Evolutionary conservation across 2,113 vertebrate species (phyloP), one percentile per base, ranked within the genome.

Genomic region (Cathartes aura): DNA sequence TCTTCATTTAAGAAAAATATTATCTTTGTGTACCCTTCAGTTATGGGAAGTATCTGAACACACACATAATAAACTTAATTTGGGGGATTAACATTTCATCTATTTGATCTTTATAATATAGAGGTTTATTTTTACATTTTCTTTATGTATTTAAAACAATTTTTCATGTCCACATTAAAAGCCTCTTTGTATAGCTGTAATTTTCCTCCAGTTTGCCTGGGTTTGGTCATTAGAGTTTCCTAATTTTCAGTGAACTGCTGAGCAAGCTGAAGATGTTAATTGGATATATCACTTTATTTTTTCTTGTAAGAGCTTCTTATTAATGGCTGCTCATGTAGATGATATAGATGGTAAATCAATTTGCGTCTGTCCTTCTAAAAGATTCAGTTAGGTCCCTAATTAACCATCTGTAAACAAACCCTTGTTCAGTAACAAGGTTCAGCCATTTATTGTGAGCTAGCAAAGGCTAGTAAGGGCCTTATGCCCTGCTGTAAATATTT

Each of bases 221-320:
- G 70, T 82, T 96, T 78, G 32, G 62, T 94, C 86, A 88, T 95
- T 59, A 79, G 82, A 91, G 6, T 89, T 96, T 92, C 63, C 74
- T 95, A 93, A 93, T 89, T 80, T 96, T 94, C 95, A 93, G 73
- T 58, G 75, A 97, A 96, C 45, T 97, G 96, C 97, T 98, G 97
- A 98, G 94, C 87, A 96, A 97, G 94, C 90, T 95, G 73, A 89
- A 92, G 80, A 90, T 68, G 94, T 95, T 98, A 98, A 97, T 94
- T 97, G 89, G 87, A 95, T 96, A 76, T 87, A 97, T 87, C 80
- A 68, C 75, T 94, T 95, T 87, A 82, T 86, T 93, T 97, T 97
- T 94, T 87, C 95, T 93, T 86, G 26, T 70, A 92, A 66, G 82
- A 95, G 55, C 59, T 88, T 96, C 85, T 97, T 96, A 97, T 96